phyloP scores from a whole-genome alignment of 2,113 vertebrate species.

The Odocoileus hemionus region DNA sequence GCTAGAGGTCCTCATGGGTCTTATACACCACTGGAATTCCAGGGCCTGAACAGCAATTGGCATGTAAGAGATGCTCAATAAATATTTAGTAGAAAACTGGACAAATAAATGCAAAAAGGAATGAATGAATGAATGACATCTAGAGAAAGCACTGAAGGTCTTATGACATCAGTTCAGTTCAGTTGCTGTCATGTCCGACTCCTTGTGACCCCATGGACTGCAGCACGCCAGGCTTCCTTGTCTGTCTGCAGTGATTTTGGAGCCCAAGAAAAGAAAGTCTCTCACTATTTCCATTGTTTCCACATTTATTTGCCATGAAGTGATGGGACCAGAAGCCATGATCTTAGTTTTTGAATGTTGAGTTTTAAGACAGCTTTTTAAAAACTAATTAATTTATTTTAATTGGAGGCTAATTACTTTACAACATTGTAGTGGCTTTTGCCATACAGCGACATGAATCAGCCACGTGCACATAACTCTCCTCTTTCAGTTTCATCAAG shows the following conservation, averaged over 20 bases:
- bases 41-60: not conserved
- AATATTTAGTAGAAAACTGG: not conserved
- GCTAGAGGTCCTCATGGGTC: not conserved
- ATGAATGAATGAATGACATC: not conserved
- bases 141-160: not conserved
- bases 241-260: not conserved
- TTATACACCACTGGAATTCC: not conserved
- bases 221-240: not conserved
- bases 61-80: not conserved
- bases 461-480: not conserved
- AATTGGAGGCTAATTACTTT: not conserved
- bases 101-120: not conserved
- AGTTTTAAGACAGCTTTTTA: not conserved
- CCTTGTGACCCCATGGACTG: not conserved
- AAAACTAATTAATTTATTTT: not conserved
- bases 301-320: not conserved
- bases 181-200: accelerated
- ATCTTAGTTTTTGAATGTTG: not conserved
- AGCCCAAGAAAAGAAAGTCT: not conserved
- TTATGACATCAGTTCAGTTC: not conserved
- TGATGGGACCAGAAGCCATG: not conserved
- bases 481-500: not conserved
- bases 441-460: not conserved
- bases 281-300: not conserved
- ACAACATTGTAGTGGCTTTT: not conserved